Conservation (phyloP, 2,888 invertebrate genomes). For the Ormyrus thymus region DNA sequence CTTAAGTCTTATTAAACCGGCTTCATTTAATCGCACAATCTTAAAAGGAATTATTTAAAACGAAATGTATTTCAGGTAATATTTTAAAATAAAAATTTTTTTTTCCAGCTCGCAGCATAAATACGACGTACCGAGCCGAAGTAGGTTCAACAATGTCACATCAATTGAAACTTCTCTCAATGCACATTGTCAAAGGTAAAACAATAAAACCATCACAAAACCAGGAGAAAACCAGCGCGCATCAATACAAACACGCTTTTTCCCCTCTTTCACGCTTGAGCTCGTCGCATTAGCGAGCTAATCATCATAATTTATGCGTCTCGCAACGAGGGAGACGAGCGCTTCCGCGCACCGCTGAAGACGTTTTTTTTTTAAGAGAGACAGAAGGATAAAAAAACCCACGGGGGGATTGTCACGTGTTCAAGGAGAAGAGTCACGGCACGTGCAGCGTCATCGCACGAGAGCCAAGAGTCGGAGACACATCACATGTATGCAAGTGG, state of each 20-base stretch:
- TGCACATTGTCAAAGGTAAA: not conserved
- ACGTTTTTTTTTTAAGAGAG: not conserved
- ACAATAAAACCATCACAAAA: not conserved
- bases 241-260: not conserved
- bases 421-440: constrained; percentile 21
- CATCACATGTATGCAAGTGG: no score
- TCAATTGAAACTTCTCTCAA: no score
- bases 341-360: constrained; percentile 20
- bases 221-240: not conserved
- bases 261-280: not conserved
- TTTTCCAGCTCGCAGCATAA: no score
- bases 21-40: no score
- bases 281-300: not conserved
- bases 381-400: not conserved
- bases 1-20: no score
- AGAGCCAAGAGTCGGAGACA: not conserved
- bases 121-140: no score
- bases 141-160: no score
- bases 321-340: not conserved
- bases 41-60: no score
- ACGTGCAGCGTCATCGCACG: not conserved
- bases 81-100: no score
- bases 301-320: constrained; percentile 36
- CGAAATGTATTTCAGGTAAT: no score
- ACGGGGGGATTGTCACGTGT: constrained; percentile 5